phyloP scores from a whole-genome alignment of 2,113 vertebrate species.

The Chloropsis cyanopogon region DNA sequence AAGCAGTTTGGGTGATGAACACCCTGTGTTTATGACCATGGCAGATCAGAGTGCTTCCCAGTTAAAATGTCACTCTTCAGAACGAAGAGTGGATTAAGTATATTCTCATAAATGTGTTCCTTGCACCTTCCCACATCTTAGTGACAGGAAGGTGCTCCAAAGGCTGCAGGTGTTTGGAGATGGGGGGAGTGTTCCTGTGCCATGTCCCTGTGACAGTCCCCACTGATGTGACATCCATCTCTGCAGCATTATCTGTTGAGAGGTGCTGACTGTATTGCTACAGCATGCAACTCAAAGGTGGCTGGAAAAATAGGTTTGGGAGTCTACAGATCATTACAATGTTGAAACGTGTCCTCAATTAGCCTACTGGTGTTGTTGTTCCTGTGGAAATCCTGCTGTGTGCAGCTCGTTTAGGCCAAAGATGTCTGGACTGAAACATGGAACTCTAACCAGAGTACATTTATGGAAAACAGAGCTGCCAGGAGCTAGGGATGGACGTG shows the following conservation, averaged over 20 bases:
- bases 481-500: background rate
- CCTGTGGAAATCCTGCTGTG: constrained; percentile 43
- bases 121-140: background rate
- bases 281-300: constrained; percentile 81
- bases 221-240: constrained; percentile 73
- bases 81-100: background rate
- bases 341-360: constrained; percentile 57
- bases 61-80: background rate
- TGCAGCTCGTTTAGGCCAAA: constrained; percentile 59
- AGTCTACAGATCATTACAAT: constrained; percentile 83
- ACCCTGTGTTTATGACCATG: background rate
- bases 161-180: background rate
- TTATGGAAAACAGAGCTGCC: constrained; percentile 24
- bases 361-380: constrained; percentile 6
- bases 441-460: constrained; percentile 40
- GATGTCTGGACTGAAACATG: constrained; percentile 40
- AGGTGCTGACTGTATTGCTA: constrained; percentile 86
- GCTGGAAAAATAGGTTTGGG: constrained; percentile 75
- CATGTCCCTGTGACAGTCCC: background rate
- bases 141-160: background rate
- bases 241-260: constrained; percentile 97
- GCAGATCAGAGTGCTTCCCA: background rate
- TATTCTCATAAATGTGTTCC: background rate
- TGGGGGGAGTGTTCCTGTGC: background rate
- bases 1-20: background rate